Conservation (phyloP, 2,797 vertebrate species). For the Telmatherina bonti region DNA sequence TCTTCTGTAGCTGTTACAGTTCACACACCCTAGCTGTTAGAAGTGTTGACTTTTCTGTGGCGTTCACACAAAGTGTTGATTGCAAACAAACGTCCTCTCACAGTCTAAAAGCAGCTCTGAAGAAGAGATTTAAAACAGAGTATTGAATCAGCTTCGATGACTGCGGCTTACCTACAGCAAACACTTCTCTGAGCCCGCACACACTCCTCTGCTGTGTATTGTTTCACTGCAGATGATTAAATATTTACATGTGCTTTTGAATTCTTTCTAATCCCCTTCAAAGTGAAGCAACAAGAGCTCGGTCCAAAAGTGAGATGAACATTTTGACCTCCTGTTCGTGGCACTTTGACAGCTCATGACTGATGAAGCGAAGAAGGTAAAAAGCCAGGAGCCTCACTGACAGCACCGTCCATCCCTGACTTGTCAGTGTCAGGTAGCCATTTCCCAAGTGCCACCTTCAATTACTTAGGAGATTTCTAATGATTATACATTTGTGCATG, state of each 20-base stretch:
- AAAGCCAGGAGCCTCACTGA: constrained; percentile 54
- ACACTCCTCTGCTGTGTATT: not conserved
- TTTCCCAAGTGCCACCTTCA: constrained; percentile 76
- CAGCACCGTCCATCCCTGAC: constrained; percentile 58
- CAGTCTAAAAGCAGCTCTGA: not conserved
- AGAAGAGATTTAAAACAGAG: constrained; percentile 16
- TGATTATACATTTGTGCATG: constrained; percentile 69
- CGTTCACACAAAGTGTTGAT: constrained; percentile 29
- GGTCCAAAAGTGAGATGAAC: constrained; percentile 31
- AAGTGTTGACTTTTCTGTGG: constrained; percentile 21
- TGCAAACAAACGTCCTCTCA: constrained; percentile 15
- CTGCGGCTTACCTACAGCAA: constrained; percentile 16
- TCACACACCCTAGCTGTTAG: constrained; percentile 2
- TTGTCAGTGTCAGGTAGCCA: constrained; percentile 74
- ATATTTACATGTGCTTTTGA: constrained; percentile 1
- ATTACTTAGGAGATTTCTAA: constrained; percentile 76
- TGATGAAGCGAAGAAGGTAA: constrained; percentile 56
- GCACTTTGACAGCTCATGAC: constrained; percentile 54
- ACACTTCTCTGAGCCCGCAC: not conserved
- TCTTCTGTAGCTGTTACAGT: constrained; percentile 7
- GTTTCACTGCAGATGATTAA: constrained; percentile 27
- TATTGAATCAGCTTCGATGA: constrained; percentile 13
- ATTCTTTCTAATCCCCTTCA: not conserved
- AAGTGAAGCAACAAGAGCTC: constrained; percentile 12
- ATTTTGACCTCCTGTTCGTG: constrained; percentile 25